phyloP scores from a whole-genome alignment of 2,888 invertebrate genomes.

The Drosophila pseudotakahashii region DNA sequence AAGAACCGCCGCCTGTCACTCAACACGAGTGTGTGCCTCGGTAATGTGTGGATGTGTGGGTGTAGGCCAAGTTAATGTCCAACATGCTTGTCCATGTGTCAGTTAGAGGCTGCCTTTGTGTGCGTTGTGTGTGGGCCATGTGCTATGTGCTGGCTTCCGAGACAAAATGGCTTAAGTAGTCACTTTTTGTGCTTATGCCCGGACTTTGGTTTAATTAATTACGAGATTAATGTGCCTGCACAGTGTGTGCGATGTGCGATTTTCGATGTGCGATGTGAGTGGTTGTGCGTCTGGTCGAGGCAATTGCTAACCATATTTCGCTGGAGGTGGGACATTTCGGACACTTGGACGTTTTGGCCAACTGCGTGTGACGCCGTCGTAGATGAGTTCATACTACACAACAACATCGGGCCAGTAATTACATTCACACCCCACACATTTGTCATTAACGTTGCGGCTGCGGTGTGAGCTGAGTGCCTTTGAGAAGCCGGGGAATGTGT shows the following conservation, averaged over 20 bases:
- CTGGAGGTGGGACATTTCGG: slow-evolving; percentile 11
- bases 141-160: slow-evolving; percentile 76
- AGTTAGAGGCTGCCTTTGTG: slow-evolving; percentile 58
- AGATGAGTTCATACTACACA: slow-evolving; percentile 42
- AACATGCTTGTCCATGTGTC: slow-evolving; percentile 75
- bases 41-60: slow-evolving; percentile 59
- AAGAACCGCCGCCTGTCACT: slow-evolving; percentile 65
- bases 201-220: slow-evolving; percentile 81
- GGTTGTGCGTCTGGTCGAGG: slow-evolving; percentile 22
- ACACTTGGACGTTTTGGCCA: slow-evolving; percentile 33
- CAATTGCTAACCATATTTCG: slow-evolving; percentile 43
- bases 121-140: slow-evolving; percentile 60
- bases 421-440: slow-evolving; percentile 59
- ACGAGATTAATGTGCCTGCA: slow-evolving; percentile 75
- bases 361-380: slow-evolving; percentile 46
- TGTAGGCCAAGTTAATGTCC: slow-evolving; percentile 73
- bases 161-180: slow-evolving; percentile 80
- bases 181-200: slow-evolving; percentile 79
- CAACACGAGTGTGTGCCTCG: slow-evolving; percentile 56
- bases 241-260: slow-evolving; percentile 21
- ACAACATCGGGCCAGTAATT: slow-evolving; percentile 58
- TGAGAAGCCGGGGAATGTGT: background rate
- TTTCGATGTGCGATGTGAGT: slow-evolving; percentile 20
- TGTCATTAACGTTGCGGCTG: slow-evolving; percentile 46
- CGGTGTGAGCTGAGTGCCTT: slow-evolving; percentile 12